Base-by-base conservation (phyloP, 2,113 vertebrate species). In the Rhipidura dahli region DNA sequence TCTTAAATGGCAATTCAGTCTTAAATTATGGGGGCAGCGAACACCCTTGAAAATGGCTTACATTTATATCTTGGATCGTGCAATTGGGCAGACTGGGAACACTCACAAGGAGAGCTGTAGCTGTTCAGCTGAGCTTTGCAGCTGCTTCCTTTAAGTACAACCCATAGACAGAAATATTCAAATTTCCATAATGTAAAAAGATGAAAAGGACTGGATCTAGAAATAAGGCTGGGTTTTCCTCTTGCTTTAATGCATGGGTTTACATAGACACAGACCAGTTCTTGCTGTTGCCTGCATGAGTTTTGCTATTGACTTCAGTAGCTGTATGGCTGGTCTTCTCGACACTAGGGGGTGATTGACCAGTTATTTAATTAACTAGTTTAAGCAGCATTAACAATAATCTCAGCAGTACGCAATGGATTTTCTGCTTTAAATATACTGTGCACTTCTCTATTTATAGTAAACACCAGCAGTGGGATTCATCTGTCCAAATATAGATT, bases 361-460 rank as follows among this genome's bases (percentile, higher is more conserved):
- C 51, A 93, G 94, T 95, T 92, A 95, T 90, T 97, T 95, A 96
- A 97, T 96, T 96, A 94, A 93, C 80, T 83, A 96, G 94, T 96
- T 96, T 96, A 96, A 95, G 86, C 69, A 95, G 92, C 90, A 96
- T 96, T 96, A 96, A 91, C 94, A 96, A 95, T 96, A 97, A 95
- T 94, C 96, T 96, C 92, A 90, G 88, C 85, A 84, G 90, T 56
- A 86, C 51, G 83, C 83, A 82, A 95, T 95, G 93, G 96, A 95
- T 94, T 97, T 96, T 97, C 94, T 96, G 92, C 93, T 97, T 96
- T 96, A 97, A 96, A 96, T 96, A 94, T 92, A 94, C 96, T 76
- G 80, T 95, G 76, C 76, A 82, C 80, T 79, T 93, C 49, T 90
- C 92, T 97, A 96, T 97, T 97, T 96, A 96, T 96, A 96, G 96